Conservation (phyloP, 2,113 vertebrate species). For the Melierax canorus region DNA sequence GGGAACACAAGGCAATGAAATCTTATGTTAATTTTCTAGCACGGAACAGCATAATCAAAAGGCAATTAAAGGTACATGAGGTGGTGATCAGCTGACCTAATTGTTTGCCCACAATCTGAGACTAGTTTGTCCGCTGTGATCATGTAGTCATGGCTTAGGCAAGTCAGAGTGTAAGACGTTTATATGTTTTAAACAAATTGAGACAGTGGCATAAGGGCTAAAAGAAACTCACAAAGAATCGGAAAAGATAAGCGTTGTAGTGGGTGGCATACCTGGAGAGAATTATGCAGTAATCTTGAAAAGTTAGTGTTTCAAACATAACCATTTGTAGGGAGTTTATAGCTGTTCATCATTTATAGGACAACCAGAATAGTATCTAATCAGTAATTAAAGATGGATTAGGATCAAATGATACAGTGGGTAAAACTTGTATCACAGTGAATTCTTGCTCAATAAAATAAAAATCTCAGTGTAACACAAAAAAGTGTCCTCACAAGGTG, state of each 20-base stretch:
- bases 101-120: neutral
- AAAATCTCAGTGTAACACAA: neutral
- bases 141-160: neutral
- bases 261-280: neutral
- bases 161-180: neutral
- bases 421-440: neutral
- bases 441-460: neutral
- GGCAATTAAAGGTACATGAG: neutral
- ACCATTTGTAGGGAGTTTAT: neutral
- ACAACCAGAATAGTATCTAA: neutral
- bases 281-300: neutral
- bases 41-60: neutral
- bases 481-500: neutral
- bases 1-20: neutral
- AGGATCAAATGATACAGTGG: neutral
- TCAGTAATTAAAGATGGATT: neutral
- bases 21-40: neutral
- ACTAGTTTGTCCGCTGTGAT: neutral
- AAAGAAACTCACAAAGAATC: neutral
- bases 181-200: neutral
- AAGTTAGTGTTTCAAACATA: neutral
- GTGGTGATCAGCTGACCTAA: neutral
- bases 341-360: neutral
- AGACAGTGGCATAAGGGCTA: neutral
- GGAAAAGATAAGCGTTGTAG: neutral